Base-by-base conservation (phyloP, 2,888 invertebrate genomes). In the Xestia sexstrigata region DNA sequence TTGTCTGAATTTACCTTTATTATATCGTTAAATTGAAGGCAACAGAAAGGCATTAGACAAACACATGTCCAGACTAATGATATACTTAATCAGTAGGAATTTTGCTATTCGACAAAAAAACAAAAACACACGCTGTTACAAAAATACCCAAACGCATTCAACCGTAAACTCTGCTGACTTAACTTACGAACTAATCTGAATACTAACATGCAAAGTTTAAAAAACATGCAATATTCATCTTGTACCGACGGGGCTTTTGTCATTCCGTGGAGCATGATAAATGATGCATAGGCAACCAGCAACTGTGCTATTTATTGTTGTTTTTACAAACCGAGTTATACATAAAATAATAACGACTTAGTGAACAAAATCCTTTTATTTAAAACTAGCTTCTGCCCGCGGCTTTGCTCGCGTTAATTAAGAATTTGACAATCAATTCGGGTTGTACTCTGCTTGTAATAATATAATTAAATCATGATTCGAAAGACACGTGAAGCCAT, bases 201-300 rank as follows among this genome's bases (percentile, higher is more conserved):
- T 76, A 23, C 9, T n/a, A 39, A 23, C 62, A 68, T 67, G 60
- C 15, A 67, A 62, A 76, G 2, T 76, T 68, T 62, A 42, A 77
- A 77, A 82, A 60, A 77, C 47, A 76, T 76, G 80, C 60, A 76
- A 49, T 35, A 77, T 77, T 62, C 42, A 58, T 77, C 26, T 68
- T 58, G 30, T 42, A 20, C 7, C 13, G 20, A 30, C 55, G 8
- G 8, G 2, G 42, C 9, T 71, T 55, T 81, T 58, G 49, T 52
- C 55, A 82, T 47, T 68, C 62, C 60, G n/a, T 35, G 0, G 15
- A 45, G 13, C 58, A 52, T 39, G 35, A 67, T 52, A 63, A 63
- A 81, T 70, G 35, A 52, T 77, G 68, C 68, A 68, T 63, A 26
- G 26, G 42, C 23, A 47, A 55, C 39, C 39, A 45, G 49, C 5